These are phyloP conservation scores for Lingula anatina DNA, from an alignment of 2,888 invertebrate species.

Conservation along the genomic window DNA sequence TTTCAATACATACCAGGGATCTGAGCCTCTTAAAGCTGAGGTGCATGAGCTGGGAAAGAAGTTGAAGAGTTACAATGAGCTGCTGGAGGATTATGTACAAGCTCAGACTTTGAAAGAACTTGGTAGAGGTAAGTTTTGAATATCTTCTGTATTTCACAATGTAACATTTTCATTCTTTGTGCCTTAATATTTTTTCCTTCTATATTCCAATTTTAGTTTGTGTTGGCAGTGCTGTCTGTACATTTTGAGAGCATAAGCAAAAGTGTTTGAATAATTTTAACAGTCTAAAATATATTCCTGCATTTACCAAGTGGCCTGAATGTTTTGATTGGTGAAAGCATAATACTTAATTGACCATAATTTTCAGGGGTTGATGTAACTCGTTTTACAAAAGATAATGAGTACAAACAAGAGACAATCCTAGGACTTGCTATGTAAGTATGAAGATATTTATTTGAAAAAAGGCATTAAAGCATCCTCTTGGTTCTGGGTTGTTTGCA, in stretches of 20 bases:
- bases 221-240: too few species aligned
- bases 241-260: too few species aligned
- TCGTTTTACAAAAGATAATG: conserved; percentile 53
- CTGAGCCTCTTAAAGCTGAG: conserved; percentile 23
- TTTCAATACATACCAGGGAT: conserved; percentile 17
- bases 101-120: conserved; percentile 51
- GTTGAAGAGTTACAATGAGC: conserved; percentile 42
- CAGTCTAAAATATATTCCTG: too few species aligned
- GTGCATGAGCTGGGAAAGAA: conserved; percentile 27
- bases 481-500: too few species aligned
- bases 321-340: too few species aligned
- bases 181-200: not conserved
- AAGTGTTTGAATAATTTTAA: too few species aligned
- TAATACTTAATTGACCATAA: too few species aligned
- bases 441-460: too few species aligned
- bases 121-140: conserved; percentile 43
- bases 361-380: conserved; percentile 53
- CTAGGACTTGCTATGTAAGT: conserved; percentile 57
- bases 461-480: too few species aligned
- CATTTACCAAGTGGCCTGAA: too few species aligned
- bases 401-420: conserved; percentile 57
- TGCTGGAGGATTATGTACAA: conserved; percentile 52
- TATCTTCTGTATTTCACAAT: not conserved
- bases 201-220: not conserved
- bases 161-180: not conserved